phyloP scores from a whole-genome alignment of 1,140 invertebrate species.

The Apis cerana region DNA sequence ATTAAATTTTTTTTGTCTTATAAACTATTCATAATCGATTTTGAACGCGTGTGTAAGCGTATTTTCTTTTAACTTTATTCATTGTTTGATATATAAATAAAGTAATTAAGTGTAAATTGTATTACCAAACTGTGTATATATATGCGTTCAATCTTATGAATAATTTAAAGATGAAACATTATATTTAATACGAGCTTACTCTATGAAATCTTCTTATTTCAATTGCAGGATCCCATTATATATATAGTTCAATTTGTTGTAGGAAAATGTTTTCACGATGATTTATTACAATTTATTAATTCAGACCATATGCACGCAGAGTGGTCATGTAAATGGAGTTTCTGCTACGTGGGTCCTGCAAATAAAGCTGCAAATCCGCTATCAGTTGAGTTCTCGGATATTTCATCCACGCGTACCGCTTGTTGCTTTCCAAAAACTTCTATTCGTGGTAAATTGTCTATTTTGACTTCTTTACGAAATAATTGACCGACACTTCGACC shows the following conservation, averaged over 20 bases:
- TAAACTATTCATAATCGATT: slow-evolving; percentile 26
- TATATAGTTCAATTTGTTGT: slow-evolving; percentile 27
- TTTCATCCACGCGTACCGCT: slow-evolving; percentile 78
- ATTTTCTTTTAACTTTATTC: slow-evolving; percentile 10
- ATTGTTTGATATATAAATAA: neutral
- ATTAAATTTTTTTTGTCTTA: neutral
- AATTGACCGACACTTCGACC: slow-evolving; percentile 91
- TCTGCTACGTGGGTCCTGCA: slow-evolving; percentile 79
- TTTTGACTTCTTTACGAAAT: slow-evolving; percentile 92
- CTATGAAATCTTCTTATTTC: slow-evolving; percentile 26
- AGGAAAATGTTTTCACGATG: slow-evolving; percentile 65
- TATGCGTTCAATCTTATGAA: slow-evolving; percentile 19
- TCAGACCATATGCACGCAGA: slow-evolving; percentile 68
- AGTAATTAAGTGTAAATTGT: neutral
- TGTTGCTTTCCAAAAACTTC: slow-evolving; percentile 82
- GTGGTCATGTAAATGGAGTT: slow-evolving; percentile 52
- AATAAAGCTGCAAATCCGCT: slow-evolving; percentile 81
- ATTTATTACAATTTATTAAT: slow-evolving; percentile 72
- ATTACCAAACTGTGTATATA: slow-evolving; percentile 11
- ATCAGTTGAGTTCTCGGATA: slow-evolving; percentile 76
- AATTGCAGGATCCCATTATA: slow-evolving; percentile 2
- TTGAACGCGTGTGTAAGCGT: slow-evolving; percentile 32
- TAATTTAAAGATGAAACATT: slow-evolving; percentile 24
- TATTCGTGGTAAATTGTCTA: slow-evolving; percentile 88
- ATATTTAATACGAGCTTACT: neutral